Conservation (phyloP, 2,888 invertebrate genomes). For the Idaea biselata region DNA sequence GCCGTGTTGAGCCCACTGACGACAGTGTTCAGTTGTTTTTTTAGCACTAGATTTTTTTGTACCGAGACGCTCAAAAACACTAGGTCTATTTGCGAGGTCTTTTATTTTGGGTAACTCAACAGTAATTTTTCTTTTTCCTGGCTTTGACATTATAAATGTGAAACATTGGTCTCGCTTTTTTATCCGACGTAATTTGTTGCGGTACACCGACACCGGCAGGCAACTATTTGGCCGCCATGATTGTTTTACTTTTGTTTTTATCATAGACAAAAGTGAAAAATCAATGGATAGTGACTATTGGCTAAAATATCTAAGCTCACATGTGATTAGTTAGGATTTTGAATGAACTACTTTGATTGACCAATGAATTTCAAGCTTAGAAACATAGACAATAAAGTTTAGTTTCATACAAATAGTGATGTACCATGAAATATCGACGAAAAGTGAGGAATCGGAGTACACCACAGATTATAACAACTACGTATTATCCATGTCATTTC, state of each 20-base stretch:
- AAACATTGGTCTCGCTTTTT: slow-evolving; percentile 69
- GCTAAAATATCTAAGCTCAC: background rate
- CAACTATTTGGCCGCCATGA: slow-evolving; percentile 40
- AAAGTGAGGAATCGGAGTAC: background rate
- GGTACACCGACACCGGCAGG: slow-evolving; percentile 38
- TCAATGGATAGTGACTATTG: background rate
- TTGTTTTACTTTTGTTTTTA: slow-evolving; percentile 17
- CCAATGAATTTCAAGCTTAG: background rate
- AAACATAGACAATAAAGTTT: background rate
- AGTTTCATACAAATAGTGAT: background rate
- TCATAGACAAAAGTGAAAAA: slow-evolving; percentile 8
- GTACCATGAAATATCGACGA: background rate
- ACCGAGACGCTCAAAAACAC: slow-evolving; percentile 91
- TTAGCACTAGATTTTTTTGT: slow-evolving; percentile 84
- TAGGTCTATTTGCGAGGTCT: slow-evolving; percentile 84
- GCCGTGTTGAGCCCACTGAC: slow-evolving; percentile 89
- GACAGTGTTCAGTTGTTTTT: slow-evolving; percentile 85
- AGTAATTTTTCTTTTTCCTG: slow-evolving; percentile 89
- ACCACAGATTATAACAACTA: background rate
- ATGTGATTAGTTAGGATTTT: background rate
- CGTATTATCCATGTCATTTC: background rate
- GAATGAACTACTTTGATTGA: background rate
- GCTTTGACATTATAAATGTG: slow-evolving; percentile 79
- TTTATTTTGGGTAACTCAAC: slow-evolving; percentile 87
- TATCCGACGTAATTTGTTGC: slow-evolving; percentile 32